These are phyloP conservation scores for Alosa sapidissima DNA, from an alignment of 2,797 vertebrate species.

Conservation along the genomic window DNA sequence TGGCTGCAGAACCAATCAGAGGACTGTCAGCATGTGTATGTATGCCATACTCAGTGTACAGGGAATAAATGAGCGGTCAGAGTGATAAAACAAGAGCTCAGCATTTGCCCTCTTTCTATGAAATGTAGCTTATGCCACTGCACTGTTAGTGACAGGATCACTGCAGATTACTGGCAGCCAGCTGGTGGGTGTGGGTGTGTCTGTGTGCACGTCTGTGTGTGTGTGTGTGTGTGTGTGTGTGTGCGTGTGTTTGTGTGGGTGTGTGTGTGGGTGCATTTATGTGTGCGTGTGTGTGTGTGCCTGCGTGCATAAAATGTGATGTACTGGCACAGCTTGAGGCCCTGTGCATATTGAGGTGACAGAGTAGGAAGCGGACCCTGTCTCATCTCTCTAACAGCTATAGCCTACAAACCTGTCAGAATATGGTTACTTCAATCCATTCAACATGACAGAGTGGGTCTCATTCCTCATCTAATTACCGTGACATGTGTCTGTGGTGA, in stretches of 20 bases:
- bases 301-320: background rate
- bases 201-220: background rate
- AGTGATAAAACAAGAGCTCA: background rate
- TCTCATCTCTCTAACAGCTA: background rate
- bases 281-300: conserved; percentile 4
- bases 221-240: conserved; percentile 18
- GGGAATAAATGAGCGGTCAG: background rate
- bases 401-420: background rate
- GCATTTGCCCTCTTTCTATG: background rate
- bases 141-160: conserved; percentile 15
- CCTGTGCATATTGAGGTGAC: background rate
- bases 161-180: conserved; percentile 12
- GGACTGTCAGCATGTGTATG: background rate
- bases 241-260: conserved; percentile 29
- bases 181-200: background rate
- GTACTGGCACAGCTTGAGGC: background rate
- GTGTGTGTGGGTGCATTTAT: conserved; percentile 16
- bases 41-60: background rate
- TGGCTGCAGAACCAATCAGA: background rate
- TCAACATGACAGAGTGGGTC: background rate
- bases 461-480: background rate
- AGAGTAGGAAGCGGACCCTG: background rate
- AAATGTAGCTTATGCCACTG: background rate
- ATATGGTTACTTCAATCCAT: background rate
- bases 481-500: background rate